Base-by-base conservation (phyloP, 2,797 vertebrate genomes). In the Acrocephalus scirpaceus region DNA sequence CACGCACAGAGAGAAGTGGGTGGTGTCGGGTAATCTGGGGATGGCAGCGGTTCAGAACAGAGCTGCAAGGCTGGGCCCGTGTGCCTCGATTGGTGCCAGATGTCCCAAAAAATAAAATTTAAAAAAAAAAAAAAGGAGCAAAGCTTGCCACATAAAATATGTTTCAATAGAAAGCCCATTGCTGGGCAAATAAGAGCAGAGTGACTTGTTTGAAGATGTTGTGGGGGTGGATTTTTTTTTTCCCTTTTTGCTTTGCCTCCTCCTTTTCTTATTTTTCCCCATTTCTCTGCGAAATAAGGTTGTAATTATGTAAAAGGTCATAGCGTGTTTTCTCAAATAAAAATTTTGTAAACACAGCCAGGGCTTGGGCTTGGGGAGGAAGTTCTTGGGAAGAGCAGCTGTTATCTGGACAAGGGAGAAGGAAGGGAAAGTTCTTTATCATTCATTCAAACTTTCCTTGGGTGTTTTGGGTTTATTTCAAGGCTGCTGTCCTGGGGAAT, bases 1-100 rank as follows among this genome's bases (percentile, higher is more conserved):
- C 76, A 87, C 0, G 30, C 93, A 91, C 69, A 67, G 36, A 48
- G 57, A 78, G 60, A 45, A 74, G 98, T 97, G 98, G 98, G 98
- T 98, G 95, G 97, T 98, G 97, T 98, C 98, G 98, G 98, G 98
- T 98, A 98, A 98, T 98, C 98, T 97, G 97, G 95, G 95, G 98
- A 97, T 98, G 98, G 98, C 98, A 98, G 97, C 54, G 90, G 97
- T 98, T 99, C 98, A 99, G 96, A 98, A 98, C 75, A 95, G 98
- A 98, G 98, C 98, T 98, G 98, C 98, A 97, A 97, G 95, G 97
- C 96, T 92, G 95, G 98, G 97, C 97, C 95, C 98, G 98, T 98
- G 98, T 97, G 98, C 97, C 94, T 93, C 98, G 98, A 98, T 99
- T 98, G 98, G 98, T 99, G 99, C 99, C 99, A 99, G 99, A 99